Conservation (phyloP, 2,888 invertebrate genomes). For the Lordiphosa fenestrarum region DNA sequence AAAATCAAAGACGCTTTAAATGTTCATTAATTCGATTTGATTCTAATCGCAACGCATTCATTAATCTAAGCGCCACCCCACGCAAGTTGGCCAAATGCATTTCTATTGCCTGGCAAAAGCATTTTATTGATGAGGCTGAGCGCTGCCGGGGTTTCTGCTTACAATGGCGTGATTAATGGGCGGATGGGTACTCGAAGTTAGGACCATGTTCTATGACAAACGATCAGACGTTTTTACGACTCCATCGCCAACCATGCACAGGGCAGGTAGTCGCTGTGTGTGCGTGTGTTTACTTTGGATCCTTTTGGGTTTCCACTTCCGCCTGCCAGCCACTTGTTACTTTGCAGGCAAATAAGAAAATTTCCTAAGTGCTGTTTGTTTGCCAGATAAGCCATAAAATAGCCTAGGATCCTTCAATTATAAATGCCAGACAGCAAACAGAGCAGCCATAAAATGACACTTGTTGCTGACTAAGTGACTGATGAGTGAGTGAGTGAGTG, state of each 20-base stretch:
- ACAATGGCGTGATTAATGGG: slow-evolving; percentile 58
- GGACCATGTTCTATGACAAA: slow-evolving; percentile 43
- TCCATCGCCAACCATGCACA: slow-evolving; percentile 37
- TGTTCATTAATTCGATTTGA: slow-evolving; percentile 72
- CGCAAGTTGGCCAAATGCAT: slow-evolving; percentile 52
- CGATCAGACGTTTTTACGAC: slow-evolving; percentile 38
- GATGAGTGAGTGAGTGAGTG: slow-evolving; percentile 13
- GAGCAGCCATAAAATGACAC: slow-evolving; percentile 47
- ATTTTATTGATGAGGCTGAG: slow-evolving; percentile 57
- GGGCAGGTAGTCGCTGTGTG: slow-evolving; percentile 28
- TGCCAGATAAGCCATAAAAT: slow-evolving; percentile 52
- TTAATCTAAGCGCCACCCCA: slow-evolving; percentile 71
- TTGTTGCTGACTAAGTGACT: slow-evolving; percentile 26
- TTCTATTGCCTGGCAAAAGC: slow-evolving; percentile 45
- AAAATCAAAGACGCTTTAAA: slow-evolving; percentile 57
- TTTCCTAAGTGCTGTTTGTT: slow-evolving; percentile 62
- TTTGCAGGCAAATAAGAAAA: slow-evolving; percentile 51
- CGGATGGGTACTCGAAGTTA: slow-evolving; percentile 12
- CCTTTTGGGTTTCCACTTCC: slow-evolving; percentile 52
- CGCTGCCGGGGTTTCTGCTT: slow-evolving; percentile 29
- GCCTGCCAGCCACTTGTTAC: slow-evolving; percentile 63
- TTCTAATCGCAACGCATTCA: slow-evolving; percentile 68
- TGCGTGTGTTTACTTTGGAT: slow-evolving; percentile 30
- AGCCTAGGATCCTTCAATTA: slow-evolving; percentile 45
- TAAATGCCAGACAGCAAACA: slow-evolving; percentile 40